Base-by-base conservation (phyloP, 2,797 vertebrate species). In the Cyclura pinguis region DNA sequence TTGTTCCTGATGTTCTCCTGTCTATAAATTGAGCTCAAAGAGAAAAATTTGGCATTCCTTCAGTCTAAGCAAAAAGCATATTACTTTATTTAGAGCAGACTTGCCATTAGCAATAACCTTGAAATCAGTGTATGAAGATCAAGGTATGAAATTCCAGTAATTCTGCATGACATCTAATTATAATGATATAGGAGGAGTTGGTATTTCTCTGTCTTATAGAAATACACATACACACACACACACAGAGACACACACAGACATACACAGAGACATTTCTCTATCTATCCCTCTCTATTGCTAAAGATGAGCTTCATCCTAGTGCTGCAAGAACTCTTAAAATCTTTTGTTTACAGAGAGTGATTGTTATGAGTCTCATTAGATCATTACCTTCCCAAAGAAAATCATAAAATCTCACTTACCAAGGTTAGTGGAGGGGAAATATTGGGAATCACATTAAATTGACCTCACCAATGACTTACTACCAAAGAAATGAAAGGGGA, bases 161-260 rank as follows among this genome's bases (percentile, higher is more conserved):
- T 74, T 88, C 85, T 90, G 77, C 76, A 85, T 92, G 86, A 76
- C 76, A 92, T 69, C 76, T 85, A 88, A 92, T 90, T 90, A 90
- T 88, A 90, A 67, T 88, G 85, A 90, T 88, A 85, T 82, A 88
- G 57, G 14, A 13, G 59, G 74, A 81, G n/a, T 27, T 42, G 8
- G 76, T 80, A 84, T 78, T 29, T 50, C 76, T 50, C 76, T 29
- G 24, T 50, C 22, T 13, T 69, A 69, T 69, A 10, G 64, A 69
- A 69, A 69, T 29, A 29, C 29, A 29, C 67, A 29, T 27, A 29
- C 67, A 69, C 67, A 32, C 67, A 69, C 67, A 69, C 67, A 69
- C 27, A 47, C 42, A 47, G 0, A 4, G 8, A 69, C 67, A 69
- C 27, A 47, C 42, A 47, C 4, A 4, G 8, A 64, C 22, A 27